phyloP scores from a whole-genome alignment of 1,140 invertebrate genomes.

The Cyrtorhinus lividipennis region DNA sequence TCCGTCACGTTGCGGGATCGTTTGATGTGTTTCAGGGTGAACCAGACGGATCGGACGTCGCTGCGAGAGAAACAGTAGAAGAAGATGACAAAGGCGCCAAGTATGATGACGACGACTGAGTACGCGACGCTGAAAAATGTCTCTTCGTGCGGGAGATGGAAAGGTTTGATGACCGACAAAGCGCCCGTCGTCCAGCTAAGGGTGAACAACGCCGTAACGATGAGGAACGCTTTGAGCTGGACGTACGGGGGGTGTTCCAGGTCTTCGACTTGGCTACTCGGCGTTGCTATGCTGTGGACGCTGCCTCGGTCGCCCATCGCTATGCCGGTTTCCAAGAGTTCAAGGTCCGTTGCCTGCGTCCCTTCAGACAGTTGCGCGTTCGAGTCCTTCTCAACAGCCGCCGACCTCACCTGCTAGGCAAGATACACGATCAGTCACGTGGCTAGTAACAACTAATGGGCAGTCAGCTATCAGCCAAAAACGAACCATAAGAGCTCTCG shows the following conservation, averaged over 20 bases:
- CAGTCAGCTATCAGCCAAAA: too few relatives aligned
- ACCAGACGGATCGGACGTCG: conserved; percentile 63
- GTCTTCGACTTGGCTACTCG: conserved; percentile 60
- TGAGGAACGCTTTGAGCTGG: conserved; percentile 63
- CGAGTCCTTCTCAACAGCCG: conserved; percentile 42
- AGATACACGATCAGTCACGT: too few relatives aligned
- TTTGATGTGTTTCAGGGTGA: conserved; percentile 33
- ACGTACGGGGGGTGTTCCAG: conserved; percentile 62
- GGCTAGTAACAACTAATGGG: not conserved
- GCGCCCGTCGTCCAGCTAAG: conserved; percentile 59
- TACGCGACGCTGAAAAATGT: conserved; percentile 65
- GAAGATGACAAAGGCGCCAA: conserved; percentile 69
- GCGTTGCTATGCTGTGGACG: conserved; percentile 43
- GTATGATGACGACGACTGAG: conserved; percentile 46
- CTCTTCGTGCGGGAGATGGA: conserved; percentile 52
- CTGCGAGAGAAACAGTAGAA: conserved; percentile 72
- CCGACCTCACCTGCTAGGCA: conserved; percentile 48
- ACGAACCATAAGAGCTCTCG: conserved; percentile 59
- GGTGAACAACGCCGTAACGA: conserved; percentile 59
- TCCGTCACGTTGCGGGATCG: conserved; percentile 23
- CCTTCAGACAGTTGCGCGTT: conserved; percentile 62
- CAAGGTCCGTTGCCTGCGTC: conserved; percentile 49
- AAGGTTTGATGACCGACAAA: conserved; percentile 46
- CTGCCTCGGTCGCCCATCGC: conserved; percentile 32
- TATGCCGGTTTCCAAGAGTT: conserved; percentile 51